Percentiles rank a stretch among this genome's conserved stretches.
Evolutionary conservation across 2,113 vertebrate genomes (phyloP).

Genomic region (Ia io): DNA sequence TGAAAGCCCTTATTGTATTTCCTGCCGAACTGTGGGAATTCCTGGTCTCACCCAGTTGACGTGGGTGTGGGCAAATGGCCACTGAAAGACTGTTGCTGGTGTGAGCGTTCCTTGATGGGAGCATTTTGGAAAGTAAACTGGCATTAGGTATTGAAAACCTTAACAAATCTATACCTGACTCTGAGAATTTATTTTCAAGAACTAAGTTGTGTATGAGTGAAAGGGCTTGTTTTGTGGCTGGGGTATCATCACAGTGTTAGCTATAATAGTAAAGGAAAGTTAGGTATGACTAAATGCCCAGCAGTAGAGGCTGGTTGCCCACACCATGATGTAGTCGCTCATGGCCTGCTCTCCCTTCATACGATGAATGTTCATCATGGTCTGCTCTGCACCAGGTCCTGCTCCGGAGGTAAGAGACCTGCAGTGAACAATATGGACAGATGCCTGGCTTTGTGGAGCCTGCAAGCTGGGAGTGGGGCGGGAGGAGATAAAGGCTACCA

Average conservation of each 20-base stretch:
- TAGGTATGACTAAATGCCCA: neutral
- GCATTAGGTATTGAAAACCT: neutral
- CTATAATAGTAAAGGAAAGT: neutral
- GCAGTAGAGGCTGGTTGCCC: neutral
- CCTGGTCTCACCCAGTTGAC: neutral
- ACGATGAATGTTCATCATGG: neutral
- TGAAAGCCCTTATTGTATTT: neutral
- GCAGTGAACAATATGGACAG: neutral
- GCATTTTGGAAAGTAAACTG: neutral
- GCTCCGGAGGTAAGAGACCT: neutral
- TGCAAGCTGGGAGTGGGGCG: rapidly evolving
- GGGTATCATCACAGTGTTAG: neutral
- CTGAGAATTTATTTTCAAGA: slow-evolving; percentile 6
- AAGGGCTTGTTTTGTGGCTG: neutral
- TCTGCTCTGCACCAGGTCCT: neutral
- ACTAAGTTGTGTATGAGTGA: neutral
- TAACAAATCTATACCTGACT: neutral
- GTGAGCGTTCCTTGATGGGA: neutral
- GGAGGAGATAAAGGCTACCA: neutral
- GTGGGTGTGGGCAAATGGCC: neutral
- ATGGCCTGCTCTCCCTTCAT: neutral
- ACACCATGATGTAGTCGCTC: too few relatives aligned
- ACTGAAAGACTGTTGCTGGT: neutral
- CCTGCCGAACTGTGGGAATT: neutral
- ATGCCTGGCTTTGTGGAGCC: neutral